Conservation (phyloP, 23 tunicate genomes). For the Trididemnum nubilum region DNA sequence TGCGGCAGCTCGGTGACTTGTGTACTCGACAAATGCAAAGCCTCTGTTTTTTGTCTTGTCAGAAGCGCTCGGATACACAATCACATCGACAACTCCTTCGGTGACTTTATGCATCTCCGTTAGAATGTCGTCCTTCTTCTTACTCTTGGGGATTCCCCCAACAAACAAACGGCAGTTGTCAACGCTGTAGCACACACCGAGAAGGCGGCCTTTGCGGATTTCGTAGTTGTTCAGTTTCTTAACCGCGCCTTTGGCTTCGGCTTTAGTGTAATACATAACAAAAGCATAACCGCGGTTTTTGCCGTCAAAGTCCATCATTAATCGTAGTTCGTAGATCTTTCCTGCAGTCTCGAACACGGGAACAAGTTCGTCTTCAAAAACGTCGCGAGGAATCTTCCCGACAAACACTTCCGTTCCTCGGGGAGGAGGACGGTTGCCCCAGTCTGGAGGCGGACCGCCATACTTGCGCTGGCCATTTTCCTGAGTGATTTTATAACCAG, state of each 20-base stretch:
- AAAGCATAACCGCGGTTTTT: slow-evolving; percentile 98
- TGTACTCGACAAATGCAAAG: slow-evolving; percentile 95
- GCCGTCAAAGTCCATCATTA: slow-evolving; percentile 99
- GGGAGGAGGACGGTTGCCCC: slow-evolving; percentile 86
- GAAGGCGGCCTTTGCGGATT: slow-evolving; percentile 90
- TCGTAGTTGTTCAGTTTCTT: slow-evolving; percentile 91
- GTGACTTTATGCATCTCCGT: slow-evolving; percentile 88
- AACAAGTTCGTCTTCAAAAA: slow-evolving; percentile 90
- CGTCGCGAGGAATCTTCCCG: slow-evolving; percentile 85
- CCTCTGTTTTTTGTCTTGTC: slow-evolving; percentile 97
- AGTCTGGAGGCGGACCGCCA: slow-evolving; percentile 96
- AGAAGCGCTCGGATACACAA: slow-evolving; percentile 94
- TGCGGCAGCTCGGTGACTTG: slow-evolving; percentile 91
- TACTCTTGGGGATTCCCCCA: slow-evolving; percentile 96
- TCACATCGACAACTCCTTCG: slow-evolving; percentile 93
- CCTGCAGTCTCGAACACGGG: slow-evolving; percentile 88
- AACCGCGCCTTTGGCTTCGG: slow-evolving; percentile 84
- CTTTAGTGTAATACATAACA: slow-evolving; percentile 71
- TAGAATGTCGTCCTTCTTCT: slow-evolving; percentile 87
- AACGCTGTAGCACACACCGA: slow-evolving; percentile 96
- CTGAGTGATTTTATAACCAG: slow-evolving; percentile 92
- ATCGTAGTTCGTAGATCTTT: slow-evolving; percentile 48
- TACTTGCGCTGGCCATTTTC: slow-evolving; percentile 99
- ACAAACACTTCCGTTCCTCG: slow-evolving; percentile 97
- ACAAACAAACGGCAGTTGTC: slow-evolving; percentile 98